Percentiles rank a stretch among this genome's conserved stretches.
These are phyloP conservation scores for Leiothrix lutea DNA, from an alignment of 2,113 vertebrate species.

Conservation along the genomic window DNA sequence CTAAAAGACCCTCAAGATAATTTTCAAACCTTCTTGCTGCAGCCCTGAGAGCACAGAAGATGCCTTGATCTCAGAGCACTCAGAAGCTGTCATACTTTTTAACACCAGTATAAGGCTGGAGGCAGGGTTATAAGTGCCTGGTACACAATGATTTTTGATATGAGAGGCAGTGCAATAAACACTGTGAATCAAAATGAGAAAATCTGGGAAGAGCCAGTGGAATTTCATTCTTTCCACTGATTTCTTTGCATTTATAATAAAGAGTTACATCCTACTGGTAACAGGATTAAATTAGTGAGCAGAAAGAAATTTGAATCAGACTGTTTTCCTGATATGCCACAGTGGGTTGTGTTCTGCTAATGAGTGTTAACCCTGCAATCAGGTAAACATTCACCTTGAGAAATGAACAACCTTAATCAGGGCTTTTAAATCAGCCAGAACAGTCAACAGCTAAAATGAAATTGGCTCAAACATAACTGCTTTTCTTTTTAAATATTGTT, in stretches of 20 bases:
- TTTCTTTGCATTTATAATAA: not conserved
- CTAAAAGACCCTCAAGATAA: not conserved
- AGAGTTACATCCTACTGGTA: not conserved
- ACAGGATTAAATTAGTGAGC: not conserved
- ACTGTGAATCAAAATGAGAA: not conserved
- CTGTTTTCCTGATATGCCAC: not conserved
- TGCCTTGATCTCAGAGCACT: not conserved
- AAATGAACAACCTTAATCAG: not conserved
- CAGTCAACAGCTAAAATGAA: not conserved
- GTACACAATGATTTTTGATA: not conserved
- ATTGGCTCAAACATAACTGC: not conserved
- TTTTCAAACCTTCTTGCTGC: not conserved
- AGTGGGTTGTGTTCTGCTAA: not conserved
- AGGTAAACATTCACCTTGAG: conserved; percentile 11
- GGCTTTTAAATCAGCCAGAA: not conserved
- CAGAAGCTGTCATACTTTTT: not conserved
- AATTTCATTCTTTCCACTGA: not conserved
- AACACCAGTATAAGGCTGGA: not conserved
- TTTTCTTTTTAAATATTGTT: not conserved
- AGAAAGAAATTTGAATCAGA: not conserved
- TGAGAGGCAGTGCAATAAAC: not conserved
- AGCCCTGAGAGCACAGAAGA: not conserved
- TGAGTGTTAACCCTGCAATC: not conserved
- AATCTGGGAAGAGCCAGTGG: not conserved
- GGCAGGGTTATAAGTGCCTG: not conserved